Percentiles rank a stretch among this genome's conserved stretches.
phyloP scores from a whole-genome alignment of 2,888 invertebrate species.

The Macrophya annulata region DNA sequence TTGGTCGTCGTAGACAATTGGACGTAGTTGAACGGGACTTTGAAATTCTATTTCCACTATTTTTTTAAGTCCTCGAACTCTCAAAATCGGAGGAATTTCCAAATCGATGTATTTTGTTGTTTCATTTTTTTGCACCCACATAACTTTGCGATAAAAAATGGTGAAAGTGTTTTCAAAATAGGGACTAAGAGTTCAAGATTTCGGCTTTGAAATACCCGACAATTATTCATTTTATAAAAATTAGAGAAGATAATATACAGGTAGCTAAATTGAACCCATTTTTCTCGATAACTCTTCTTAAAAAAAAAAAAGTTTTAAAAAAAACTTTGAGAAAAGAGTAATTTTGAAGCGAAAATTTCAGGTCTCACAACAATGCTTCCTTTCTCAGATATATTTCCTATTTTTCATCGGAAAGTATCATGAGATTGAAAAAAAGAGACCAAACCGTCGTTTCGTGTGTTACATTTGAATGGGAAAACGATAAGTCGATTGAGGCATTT shows the following conservation, averaged over 20 bases:
- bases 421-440: neutral
- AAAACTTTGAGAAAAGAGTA: neutral
- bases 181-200: neutral
- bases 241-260: neutral
- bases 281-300: neutral
- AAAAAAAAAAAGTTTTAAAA: neutral
- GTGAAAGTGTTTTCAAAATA: neutral
- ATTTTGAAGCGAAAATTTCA: neutral
- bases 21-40: neutral
- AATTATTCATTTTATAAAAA: neutral
- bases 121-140: neutral
- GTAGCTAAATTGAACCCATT: neutral
- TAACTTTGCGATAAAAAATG: neutral
- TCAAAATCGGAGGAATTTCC: neutral
- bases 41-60: conserved; percentile 24
- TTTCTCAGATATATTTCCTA: neutral
- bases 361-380: neutral
- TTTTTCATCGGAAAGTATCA: neutral
- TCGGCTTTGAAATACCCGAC: neutral
- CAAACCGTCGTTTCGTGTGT: neutral
- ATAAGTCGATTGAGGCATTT: conserved; percentile 1
- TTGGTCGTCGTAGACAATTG: conserved; percentile 24
- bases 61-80: neutral
- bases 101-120: neutral
- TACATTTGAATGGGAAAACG: conserved; percentile 11